Base-by-base conservation (phyloP, 2,888 invertebrate genomes). In the Taenaris catops region DNA sequence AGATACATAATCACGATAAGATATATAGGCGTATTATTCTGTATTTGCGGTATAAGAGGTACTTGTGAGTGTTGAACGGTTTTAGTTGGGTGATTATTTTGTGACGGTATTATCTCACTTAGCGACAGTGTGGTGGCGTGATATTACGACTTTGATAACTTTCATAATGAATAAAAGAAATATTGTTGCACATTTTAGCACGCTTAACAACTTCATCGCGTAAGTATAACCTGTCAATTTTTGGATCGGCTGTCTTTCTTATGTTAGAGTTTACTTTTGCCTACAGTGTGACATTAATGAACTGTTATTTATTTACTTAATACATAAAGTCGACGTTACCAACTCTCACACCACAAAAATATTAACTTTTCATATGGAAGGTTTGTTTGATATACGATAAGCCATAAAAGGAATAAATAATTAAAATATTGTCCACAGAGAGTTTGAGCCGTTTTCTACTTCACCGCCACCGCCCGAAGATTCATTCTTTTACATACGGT, bases 391-490 rank as follows among this genome's bases (percentile, higher is more conserved):
- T n/a, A n/a, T n/a, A n/a, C n/a, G n/a, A n/a, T n/a, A n/a, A n/a
- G n/a, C n/a, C 1, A 8, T 6, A 3, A 6, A 8, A 7, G n/a
- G 7, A 20, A 14, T 12, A 18, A 19, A 18, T 26, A 18, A 5
- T 34, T 19, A 20, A 28, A 17, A 17, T 28, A 38, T 60, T 60
- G 43, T 61, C 52, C 48, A 19, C 75, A 87, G 87, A 53, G 87
- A 84, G 27, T 87, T 79, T 46, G 86, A 87, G 45, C 75, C 79
- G 16, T 87, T 87, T 44, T 69, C 84, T 14, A 62, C 63, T 49
- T 93, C 94, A 8, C 94, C 94, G 8, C 93, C 94, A 1, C 89
- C 91, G 11, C 89, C 91, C 21, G 93, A 93, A 67, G 93, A 94
- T 57, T 91, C 90, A 31, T 93, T 93, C 64, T 91, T 92, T 66